Evolutionary conservation across 1,140 invertebrate genomes (phyloP).

Genomic region (Colletes gigas): DNA sequence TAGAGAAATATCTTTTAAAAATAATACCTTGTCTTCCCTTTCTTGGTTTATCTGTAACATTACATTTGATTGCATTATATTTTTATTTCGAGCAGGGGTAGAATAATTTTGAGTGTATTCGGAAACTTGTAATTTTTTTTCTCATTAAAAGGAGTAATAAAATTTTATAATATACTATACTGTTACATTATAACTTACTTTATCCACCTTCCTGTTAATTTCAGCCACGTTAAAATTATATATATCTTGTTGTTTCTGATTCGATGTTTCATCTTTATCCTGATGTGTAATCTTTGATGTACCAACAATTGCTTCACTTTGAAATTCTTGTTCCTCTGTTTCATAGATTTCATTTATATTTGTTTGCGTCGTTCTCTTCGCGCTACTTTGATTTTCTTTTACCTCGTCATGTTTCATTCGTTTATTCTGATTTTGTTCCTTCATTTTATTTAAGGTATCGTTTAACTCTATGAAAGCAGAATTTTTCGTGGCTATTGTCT

Average conservation of each 20-base stretch:
- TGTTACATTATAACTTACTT: slow-evolving; percentile 11
- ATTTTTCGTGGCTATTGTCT: neutral
- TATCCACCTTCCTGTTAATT: neutral
- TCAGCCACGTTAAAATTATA: neutral
- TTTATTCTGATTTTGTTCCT: neutral
- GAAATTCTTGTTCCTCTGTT: neutral
- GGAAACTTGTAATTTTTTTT: neutral
- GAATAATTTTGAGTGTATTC: neutral
- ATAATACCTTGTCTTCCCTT: slow-evolving; percentile 9
- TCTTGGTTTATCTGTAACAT: neutral
- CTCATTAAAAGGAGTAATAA: too few relatives aligned
- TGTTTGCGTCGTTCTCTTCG: neutral
- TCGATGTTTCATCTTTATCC: neutral
- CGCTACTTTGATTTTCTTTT: neutral
- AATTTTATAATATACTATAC: too few relatives aligned
- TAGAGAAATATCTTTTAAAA: neutral
- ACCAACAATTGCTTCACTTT: neutral
- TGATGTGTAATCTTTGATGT: neutral
- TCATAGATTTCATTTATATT: neutral
- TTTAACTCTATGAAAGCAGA: neutral
- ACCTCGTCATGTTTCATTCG: neutral
- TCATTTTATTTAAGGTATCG: slow-evolving; percentile 8
- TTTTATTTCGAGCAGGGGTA: neutral
- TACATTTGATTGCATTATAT: neutral
- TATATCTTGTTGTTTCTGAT: neutral